Base-by-base conservation (phyloP, 2,113 vertebrate species). In the Ardeotis arabs region DNA sequence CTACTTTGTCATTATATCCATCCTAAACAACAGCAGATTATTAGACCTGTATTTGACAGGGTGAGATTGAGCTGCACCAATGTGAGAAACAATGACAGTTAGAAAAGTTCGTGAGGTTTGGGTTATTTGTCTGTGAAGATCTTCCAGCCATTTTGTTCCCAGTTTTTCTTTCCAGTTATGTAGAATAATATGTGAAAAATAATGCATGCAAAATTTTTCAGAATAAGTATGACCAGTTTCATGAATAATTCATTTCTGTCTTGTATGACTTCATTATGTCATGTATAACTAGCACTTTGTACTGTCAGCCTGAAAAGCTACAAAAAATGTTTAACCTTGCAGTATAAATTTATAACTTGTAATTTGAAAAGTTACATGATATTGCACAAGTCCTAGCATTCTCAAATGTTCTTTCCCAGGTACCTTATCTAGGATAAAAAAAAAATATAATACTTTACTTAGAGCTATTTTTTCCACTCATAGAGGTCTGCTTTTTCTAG, bases 201-300 rank as follows among this genome's bases (percentile, higher is more conserved):
- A 94, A 87, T 84, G 76, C 37, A 95, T 79, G 80, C 77, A 80
- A 77, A 58, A 47, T 20, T 95, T 95, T 95, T 87, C 91, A 72
- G 84, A 89, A 17, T 64, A 92, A 84, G 89, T 89, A 66, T 89
- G 83, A 92, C 53, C 24, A 37, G 76, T 56, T 94, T 91, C 4
- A 29, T 96, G 66, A 96, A 95, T 95, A 95, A 93, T 96, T 96
- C 80, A 95, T 91, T 96, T 78, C 58, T 76, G 14, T 92, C 92
- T 96, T 77, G 80, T 96, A 91, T 96, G 91, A 95, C 95, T 95
- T 96, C 92, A 87, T 95, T 96, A 95, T 96, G 94, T 93, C 90
- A 94, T 96, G 92, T 96, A 94, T 95, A 96, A 91, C 96, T 89
- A 95, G 73, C 53, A 95, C 89, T 96, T 95, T 94, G 62, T 96